Evolutionary conservation across 2,113 vertebrate genomes (phyloP).

Genomic region (Oceanodroma tethys): DNA sequence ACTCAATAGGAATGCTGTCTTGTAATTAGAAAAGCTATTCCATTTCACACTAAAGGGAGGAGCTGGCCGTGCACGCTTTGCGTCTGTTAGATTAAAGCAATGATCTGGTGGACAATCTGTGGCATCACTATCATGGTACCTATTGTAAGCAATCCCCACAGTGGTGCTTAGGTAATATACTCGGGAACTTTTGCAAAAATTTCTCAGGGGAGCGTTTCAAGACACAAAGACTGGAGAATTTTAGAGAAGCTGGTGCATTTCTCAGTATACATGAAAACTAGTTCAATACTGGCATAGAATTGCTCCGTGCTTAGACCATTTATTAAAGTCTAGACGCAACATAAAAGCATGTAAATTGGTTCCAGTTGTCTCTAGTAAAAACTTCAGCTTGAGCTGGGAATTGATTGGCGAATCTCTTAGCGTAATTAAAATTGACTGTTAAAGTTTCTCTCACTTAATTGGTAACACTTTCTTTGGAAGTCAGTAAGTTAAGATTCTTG

Average conservation of each 20-base stretch:
- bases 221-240: background rate
- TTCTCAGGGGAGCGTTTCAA: background rate
- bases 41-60: background rate
- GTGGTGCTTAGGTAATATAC: background rate
- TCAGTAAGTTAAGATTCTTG: constrained; percentile 70
- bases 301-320: constrained; percentile 84
- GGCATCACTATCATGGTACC: background rate
- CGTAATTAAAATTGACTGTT: constrained; percentile 82
- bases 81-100: background rate
- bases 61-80: background rate
- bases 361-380: constrained; percentile 86
- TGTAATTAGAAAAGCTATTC: background rate
- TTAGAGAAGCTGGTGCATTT: constrained; percentile 49
- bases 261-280: constrained; percentile 57
- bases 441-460: constrained; percentile 80
- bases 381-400: constrained; percentile 74
- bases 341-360: constrained; percentile 92
- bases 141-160: background rate
- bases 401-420: constrained; percentile 79
- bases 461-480: constrained; percentile 82
- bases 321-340: constrained; percentile 98
- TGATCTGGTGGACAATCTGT: background rate
- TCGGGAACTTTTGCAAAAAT: background rate
- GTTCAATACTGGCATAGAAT: constrained; percentile 77
- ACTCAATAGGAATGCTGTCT: background rate